These are phyloP conservation scores for Sminthurinus signatus DNA, from an alignment of 1,140 invertebrate genomes.

Conservation along the genomic window DNA sequence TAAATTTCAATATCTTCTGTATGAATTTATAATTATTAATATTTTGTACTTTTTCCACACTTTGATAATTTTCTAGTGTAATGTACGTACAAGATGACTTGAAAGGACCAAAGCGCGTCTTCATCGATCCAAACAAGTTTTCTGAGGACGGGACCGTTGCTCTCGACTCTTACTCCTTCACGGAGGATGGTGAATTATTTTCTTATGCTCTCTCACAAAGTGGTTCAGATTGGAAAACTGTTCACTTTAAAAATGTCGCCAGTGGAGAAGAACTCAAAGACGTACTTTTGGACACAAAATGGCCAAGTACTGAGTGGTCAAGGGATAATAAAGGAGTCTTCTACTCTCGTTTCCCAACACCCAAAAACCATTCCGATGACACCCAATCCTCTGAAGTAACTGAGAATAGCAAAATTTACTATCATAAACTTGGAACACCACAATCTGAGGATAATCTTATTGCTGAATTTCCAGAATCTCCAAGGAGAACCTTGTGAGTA, in stretches of 20 bases:
- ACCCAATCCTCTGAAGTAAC: constrained; percentile 59
- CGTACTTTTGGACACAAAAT: constrained; percentile 53
- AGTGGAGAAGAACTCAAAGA: constrained; percentile 53
- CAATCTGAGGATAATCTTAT: constrained; percentile 83
- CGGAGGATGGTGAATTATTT: constrained; percentile 53
- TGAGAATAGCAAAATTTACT: constrained; percentile 83
- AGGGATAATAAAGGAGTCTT: constrained; percentile 54
- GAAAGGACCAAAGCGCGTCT: constrained; percentile 49
- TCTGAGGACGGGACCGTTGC: constrained; percentile 55
- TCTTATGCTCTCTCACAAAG: constrained; percentile 55
- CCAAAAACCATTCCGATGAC: constrained; percentile 50
- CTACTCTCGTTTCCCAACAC: background rate
- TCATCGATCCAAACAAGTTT: constrained; percentile 58
- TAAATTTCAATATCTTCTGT: background rate
- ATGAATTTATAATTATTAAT: background rate
- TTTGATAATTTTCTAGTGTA: constrained; percentile 47
- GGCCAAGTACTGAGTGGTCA: constrained; percentile 55
- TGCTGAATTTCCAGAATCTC: constrained; percentile 84
- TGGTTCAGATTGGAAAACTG: constrained; percentile 57
- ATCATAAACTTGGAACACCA: constrained; percentile 77
- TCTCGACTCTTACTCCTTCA: constrained; percentile 47
- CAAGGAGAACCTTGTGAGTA: constrained; percentile 77
- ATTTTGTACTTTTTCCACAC: too few relatives aligned
- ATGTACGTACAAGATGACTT: constrained; percentile 53
- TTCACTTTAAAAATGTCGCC: constrained; percentile 45